phyloP scores from a whole-genome alignment of 1,140 invertebrate genomes.

The Lordiphosa stackelbergi region DNA sequence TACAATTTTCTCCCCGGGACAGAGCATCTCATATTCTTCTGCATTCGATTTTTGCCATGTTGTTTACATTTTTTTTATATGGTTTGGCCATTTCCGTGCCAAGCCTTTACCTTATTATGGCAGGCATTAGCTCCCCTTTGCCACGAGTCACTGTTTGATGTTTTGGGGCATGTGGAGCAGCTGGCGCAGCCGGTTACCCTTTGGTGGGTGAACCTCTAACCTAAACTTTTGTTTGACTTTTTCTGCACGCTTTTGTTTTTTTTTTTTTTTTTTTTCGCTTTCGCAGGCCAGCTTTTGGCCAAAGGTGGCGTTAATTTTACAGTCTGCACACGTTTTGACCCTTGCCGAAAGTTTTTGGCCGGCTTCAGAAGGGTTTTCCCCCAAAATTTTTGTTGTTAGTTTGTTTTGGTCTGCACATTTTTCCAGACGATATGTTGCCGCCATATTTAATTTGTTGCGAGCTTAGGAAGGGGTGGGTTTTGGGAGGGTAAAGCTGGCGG shows the following conservation, averaged over 20 bases:
- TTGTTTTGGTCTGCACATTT: slow-evolving; percentile 67
- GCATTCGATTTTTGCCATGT: too few species aligned
- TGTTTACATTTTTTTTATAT: too few species aligned
- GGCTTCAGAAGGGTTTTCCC: neutral
- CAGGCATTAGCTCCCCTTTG: too few species aligned
- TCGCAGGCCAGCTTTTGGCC: slow-evolving; percentile 8
- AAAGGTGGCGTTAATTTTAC: slow-evolving; percentile 69
- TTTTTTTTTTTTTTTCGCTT: too few species aligned
- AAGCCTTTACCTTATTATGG: slow-evolving; percentile 5
- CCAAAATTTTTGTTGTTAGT: slow-evolving; percentile 34
- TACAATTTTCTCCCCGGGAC: too few species aligned
- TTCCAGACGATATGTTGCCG: slow-evolving; percentile 72
- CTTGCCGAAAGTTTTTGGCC: slow-evolving; percentile 47
- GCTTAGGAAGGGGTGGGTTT: slow-evolving; percentile 14
- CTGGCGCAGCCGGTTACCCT: neutral
- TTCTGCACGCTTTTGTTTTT: slow-evolving; percentile 44
- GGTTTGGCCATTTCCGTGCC: slow-evolving; percentile 32
- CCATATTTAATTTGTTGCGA: slow-evolving; percentile 73
- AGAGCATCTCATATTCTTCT: too few species aligned
- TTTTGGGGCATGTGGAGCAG: slow-evolving; percentile 28
- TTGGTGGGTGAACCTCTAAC: slow-evolving; percentile 1
- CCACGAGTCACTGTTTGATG: slow-evolving; percentile 44
- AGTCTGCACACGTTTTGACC: slow-evolving; percentile 69
- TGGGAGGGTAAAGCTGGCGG: slow-evolving; percentile 5
- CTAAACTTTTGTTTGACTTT: slow-evolving; percentile 51